A percentile compares a stretch with the other conserved stretches of the same genome.
phyloP scores from a whole-genome alignment of 2,797 vertebrate species.

The Sebastes itinus region DNA sequence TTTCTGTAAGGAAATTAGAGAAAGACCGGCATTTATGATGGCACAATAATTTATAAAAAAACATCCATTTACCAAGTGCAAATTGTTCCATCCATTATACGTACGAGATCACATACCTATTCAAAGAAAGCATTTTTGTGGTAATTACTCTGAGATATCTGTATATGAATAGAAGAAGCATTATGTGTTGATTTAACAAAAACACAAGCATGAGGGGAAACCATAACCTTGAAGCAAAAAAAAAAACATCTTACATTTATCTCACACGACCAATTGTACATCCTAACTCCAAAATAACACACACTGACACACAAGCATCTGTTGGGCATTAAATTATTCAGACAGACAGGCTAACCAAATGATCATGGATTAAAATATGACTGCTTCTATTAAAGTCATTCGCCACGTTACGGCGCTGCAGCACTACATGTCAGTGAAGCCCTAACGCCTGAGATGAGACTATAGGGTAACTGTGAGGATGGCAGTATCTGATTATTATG shows the following conservation, averaged over 20 bases:
- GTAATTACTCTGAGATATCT: neutral
- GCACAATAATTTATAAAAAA: neutral
- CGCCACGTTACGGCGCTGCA: neutral
- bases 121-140: neutral
- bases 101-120: neutral
- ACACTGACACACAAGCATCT: neutral
- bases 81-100: neutral
- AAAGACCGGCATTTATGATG: constrained; percentile 13
- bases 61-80: constrained; percentile 8
- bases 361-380: constrained; percentile 25
- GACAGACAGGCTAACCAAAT: constrained; percentile 3
- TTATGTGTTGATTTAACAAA: neutral
- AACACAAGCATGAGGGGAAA: neutral
- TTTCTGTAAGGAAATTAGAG: constrained; percentile 35
- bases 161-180: neutral
- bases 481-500: neutral
- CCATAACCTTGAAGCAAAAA: neutral
- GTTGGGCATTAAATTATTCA: neutral
- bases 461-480: neutral
- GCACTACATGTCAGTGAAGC: neutral
- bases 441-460: neutral
- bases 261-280: neutral
- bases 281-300: neutral
- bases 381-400: constrained; percentile 24
- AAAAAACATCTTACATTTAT: neutral